Percentiles rank a stretch among this genome's conserved stretches.
Evolutionary conservation across 1,140 invertebrate genomes (phyloP).

Genomic region (Orchestia grillus): DNA sequence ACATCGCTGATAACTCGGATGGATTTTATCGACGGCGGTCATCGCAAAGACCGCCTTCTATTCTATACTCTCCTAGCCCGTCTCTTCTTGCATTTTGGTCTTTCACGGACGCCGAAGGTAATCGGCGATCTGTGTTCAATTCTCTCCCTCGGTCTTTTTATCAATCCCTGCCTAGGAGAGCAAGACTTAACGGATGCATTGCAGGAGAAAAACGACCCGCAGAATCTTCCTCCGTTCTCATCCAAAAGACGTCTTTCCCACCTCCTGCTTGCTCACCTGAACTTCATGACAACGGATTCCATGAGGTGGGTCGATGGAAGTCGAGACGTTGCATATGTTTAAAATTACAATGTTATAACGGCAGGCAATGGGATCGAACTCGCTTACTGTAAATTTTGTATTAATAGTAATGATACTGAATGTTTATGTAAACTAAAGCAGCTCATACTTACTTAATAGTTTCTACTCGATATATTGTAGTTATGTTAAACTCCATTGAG

Average conservation of each 20-base stretch:
- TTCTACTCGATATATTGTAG: background rate
- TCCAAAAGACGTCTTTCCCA: constrained; percentile 66
- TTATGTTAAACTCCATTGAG: too few relatives aligned
- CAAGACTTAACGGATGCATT: constrained; percentile 63
- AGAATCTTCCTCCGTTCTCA: constrained; percentile 62
- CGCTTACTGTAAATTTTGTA: background rate
- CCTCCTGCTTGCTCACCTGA: constrained; percentile 66
- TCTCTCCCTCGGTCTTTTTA: constrained; percentile 67
- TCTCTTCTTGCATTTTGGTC: constrained; percentile 66
- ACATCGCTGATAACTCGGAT: background rate
- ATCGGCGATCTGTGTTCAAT: constrained; percentile 66
- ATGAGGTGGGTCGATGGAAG: constrained; percentile 59
- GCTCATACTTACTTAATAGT: background rate
- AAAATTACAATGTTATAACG: background rate
- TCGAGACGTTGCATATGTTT: background rate
- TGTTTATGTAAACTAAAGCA: background rate
- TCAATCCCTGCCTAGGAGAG: constrained; percentile 66
- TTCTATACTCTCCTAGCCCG: constrained; percentile 28
- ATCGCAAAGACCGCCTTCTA: constrained; percentile 31
- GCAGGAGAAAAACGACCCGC: constrained; percentile 61
- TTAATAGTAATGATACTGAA: background rate
- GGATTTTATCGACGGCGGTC: background rate
- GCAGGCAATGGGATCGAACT: background rate
- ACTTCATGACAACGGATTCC: constrained; percentile 66
- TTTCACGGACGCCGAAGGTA: constrained; percentile 67